Base-by-base conservation (phyloP, 1,140 invertebrate species). In the Drosophila burlai region DNA sequence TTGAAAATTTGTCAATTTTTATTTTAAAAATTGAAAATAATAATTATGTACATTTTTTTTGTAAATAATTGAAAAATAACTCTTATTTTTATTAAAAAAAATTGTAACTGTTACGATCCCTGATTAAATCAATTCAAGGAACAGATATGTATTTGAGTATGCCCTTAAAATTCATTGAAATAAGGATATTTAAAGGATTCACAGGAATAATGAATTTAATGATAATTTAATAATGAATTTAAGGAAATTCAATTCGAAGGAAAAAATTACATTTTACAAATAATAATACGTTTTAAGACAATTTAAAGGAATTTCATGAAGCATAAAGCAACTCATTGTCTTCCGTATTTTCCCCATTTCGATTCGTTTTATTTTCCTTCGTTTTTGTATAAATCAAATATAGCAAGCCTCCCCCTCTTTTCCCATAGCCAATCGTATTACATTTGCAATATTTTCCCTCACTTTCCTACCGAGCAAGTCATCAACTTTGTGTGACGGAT, bases 401-500 rank as follows among this genome's bases (percentile, higher is more conserved):
- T 6, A 6, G 4, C 45, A 21, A 45, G 42, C n/a, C 16, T 13
- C 7, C 29, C 29, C 50, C 16, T 31, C 40, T 24, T 52, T 21
- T 4, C 36, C 47, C 43, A 18, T 34, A 73, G 65, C 71, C 84
- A 90, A 90, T 80, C 81, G 65, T 89, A 89, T 89, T 89, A 89
- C 74, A 89, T 89, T 84, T 81, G 74, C 81, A 84, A 89, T 89
- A 89, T 90, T 90, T 68, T 81, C 63, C 78, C 74, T 47, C 63
- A 63, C 76, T 72, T 59, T 65, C 57, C 45, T 42, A 26, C 45
- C n/a, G 42, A 62, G 45, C 72, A 69, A 67, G 69, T 73, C 69
- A 79, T 80, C 71, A 64, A 57, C 29, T 64, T 21, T 58, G 73
- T 65, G 60, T 65, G 60, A 73, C 59, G 71, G 50, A 76, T 75